These are phyloP conservation scores for human (Homo sapiens) DNA, from an alignment of 2,113 vertebrate species.

Conservation along the genomic window GRCh38 chr3:36619001-36619500, in stretches of 20 bases:
- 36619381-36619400: neutral
- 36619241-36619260: neutral
- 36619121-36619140: neutral
- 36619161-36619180: too few species aligned
- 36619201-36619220: too few species aligned
- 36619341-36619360: too few species aligned
- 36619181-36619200: neutral
- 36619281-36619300: neutral
- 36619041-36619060: neutral
- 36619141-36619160: neutral
- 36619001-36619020: neutral
- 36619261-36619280: accelerated
- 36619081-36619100: too few species aligned
- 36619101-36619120: too few species aligned
- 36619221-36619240: neutral
- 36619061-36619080: too few species aligned
- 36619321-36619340: neutral
- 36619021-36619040: neutral
- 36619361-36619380: neutral
- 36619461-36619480: neutral
- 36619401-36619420: neutral
- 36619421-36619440: too few species aligned
- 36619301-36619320: neutral
- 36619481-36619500: neutral
- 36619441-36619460: too few species aligned